Evolutionary conservation across 2,888 invertebrate species (phyloP).

Genomic region (Ornithoptera priamus): DNA sequence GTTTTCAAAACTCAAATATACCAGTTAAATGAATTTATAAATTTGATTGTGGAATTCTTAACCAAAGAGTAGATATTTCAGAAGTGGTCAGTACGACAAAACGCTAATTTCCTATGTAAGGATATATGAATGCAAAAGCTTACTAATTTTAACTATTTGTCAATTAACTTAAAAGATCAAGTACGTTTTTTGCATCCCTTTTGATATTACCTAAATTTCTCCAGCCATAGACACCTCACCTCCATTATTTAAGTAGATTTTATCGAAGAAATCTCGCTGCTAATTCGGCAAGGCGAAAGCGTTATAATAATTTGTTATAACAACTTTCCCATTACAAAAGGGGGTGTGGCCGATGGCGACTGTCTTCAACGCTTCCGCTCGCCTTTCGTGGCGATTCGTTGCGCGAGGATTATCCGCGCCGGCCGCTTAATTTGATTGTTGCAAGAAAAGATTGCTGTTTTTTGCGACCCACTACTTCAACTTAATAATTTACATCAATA

Average conservation of each 20-base stretch:
- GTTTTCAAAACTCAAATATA: too few relatives aligned
- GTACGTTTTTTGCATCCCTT: too few relatives aligned
- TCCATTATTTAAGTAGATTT: constrained; percentile 19
- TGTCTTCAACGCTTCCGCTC: constrained; percentile 55
- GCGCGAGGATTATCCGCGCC: constrained; percentile 18
- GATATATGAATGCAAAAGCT: too few relatives aligned
- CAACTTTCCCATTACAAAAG: constrained; percentile 56
- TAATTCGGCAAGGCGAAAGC: constrained; percentile 25
- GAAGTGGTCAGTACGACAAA: too few relatives aligned
- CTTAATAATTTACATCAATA: too few relatives aligned
- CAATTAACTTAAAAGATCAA: too few relatives aligned
- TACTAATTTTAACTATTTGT: too few relatives aligned
- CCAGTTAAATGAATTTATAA: too few relatives aligned
- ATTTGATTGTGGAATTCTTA: too few relatives aligned
- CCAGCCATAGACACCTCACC: neutral
- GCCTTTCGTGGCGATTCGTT: constrained; percentile 27
- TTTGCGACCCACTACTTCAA: neutral
- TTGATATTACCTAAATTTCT: too few relatives aligned
- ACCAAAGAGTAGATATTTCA: too few relatives aligned
- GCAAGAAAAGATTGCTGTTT: constrained; percentile 17
- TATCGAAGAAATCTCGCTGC: constrained; percentile 10
- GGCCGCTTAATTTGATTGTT: constrained; percentile 35
- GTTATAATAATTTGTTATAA: constrained; percentile 12
- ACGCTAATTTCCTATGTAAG: too few relatives aligned
- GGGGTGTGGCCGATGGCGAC: constrained; percentile 43